These are phyloP conservation scores for Tenebrosternarchus preto DNA, from an alignment of 2,113 vertebrate genomes.

Conservation along the genomic window DNA sequence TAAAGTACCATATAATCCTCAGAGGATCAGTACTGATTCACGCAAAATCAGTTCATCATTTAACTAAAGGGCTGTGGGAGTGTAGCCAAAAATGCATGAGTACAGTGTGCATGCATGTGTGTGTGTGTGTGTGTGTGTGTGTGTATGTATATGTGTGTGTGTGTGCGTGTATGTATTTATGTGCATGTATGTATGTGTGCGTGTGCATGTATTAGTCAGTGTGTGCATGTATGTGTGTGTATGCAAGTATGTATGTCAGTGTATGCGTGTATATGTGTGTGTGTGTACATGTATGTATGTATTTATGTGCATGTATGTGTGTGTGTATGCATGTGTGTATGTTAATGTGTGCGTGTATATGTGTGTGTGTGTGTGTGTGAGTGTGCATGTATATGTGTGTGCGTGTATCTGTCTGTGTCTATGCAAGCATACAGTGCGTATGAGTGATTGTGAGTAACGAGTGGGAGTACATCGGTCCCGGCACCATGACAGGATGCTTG, in stretches of 20 bases:
- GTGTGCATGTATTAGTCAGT: background rate
- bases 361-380: conserved; percentile 1
- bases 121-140: conserved; percentile 4
- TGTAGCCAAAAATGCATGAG: too few relatives aligned
- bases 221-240: background rate
- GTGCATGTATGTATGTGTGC: background rate
- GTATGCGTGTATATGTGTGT: too few relatives aligned
- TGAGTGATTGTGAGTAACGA: background rate
- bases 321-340: background rate
- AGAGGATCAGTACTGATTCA: conserved; percentile 11
- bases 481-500: conserved; percentile 17
- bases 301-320: background rate
- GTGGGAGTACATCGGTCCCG: conserved; percentile 2
- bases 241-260: too few relatives aligned
- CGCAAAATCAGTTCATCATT: background rate
- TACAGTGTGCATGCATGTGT: background rate
- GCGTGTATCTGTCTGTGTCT: background rate
- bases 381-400: background rate
- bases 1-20: conserved; percentile 20
- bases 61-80: background rate
- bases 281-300: background rate
- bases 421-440: background rate
- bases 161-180: background rate
- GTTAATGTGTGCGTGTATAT: background rate
- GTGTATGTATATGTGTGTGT: too few relatives aligned